A percentile compares a stretch with the other conserved stretches of the same genome.
phyloP scores from a whole-genome alignment of 2,113 vertebrate genomes.

The Rattus rattus region DNA sequence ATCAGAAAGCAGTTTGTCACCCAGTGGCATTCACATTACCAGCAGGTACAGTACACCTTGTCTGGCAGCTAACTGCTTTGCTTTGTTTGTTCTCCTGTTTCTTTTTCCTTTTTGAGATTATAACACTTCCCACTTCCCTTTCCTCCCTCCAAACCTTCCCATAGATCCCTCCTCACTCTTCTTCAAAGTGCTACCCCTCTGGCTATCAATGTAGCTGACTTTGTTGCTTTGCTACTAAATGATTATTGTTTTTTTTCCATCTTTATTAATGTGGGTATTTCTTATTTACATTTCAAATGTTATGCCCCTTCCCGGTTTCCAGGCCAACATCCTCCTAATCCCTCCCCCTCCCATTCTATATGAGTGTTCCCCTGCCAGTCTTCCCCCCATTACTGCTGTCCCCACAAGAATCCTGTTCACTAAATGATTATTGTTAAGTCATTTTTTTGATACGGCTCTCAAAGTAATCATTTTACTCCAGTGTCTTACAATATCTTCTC shows the following conservation, averaged over 20 bases:
- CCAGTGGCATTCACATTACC: not conserved
- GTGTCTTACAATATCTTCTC: not conserved
- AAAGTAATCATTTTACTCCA: not conserved
- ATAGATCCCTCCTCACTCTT: not conserved
- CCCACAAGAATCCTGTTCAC: too few relatives aligned
- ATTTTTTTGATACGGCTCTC: not conserved
- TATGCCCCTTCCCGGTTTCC: too few relatives aligned
- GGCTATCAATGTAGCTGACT: not conserved
- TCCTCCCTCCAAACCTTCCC: not conserved
- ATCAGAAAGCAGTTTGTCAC: not conserved
- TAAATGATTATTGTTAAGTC: not conserved
- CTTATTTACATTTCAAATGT: too few relatives aligned
- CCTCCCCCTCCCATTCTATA: too few relatives aligned
- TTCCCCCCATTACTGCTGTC: too few relatives aligned
- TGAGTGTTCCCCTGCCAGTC: too few relatives aligned
- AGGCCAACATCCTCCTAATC: too few relatives aligned
- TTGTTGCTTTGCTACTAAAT: constrained; percentile 6
- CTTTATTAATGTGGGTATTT: too few relatives aligned
- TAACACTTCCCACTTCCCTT: not conserved
- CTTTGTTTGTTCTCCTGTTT: not conserved
- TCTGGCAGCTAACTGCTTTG: not conserved
- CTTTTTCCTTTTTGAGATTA: not conserved
- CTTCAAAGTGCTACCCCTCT: not conserved
- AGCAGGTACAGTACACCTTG: not conserved
- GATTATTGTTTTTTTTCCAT: not conserved